Evolutionary conservation across 1,140 invertebrate genomes (phyloP), one percentile per base, ranked within the genome.

Genomic region (Heliconius nattereri): DNA sequence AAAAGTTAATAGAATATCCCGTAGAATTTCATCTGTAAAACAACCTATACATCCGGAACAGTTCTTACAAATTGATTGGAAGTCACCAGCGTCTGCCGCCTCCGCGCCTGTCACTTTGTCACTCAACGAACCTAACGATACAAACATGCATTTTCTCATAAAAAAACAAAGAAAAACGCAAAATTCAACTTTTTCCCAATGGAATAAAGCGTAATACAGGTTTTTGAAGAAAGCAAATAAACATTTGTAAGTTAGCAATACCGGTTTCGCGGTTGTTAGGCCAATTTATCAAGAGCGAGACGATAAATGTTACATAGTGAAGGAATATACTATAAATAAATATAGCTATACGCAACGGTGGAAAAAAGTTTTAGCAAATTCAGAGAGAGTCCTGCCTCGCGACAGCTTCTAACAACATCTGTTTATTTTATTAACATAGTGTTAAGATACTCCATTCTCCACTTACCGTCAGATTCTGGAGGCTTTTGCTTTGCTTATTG

Each of bases 41-140:
- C 70, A 66, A 80, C 74, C 83, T 81, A 85, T 88, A 90, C 88
- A 85, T 87, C 84, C 85, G 6, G 60, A 86, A 87, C 89, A 87
- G 88, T 89, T 83, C 71, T 78, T 84, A 91, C 90, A 92, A 92
- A 92, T 90, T 92, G 91, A 92, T 92, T 89, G 89, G 87, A 66
- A 40, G 73, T 79, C 71, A 54, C 86, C 84, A 82, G 84, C 85
- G 85, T 83, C 71, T 77, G 85, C 88, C 87, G 85, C 84, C 81
- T 86, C 83, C 66, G 80, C 83, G 85, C 85, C 84, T 87, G 90
- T 91, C 91, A 88, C 87, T 83, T 85, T 87, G 84, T 88, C 89
- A 90, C 87, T 82, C 85, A 83, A 84, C 82, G 82, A 19, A 74
- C 66, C 45, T 52, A 79, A 79, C 78, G 37, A 79, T 2, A 72